Percentiles rank a stretch among this genome's conserved stretches.
These are phyloP conservation scores for Darevskia nairensis DNA, from an alignment of 2,797 vertebrate species.

Conservation along the genomic window DNA sequence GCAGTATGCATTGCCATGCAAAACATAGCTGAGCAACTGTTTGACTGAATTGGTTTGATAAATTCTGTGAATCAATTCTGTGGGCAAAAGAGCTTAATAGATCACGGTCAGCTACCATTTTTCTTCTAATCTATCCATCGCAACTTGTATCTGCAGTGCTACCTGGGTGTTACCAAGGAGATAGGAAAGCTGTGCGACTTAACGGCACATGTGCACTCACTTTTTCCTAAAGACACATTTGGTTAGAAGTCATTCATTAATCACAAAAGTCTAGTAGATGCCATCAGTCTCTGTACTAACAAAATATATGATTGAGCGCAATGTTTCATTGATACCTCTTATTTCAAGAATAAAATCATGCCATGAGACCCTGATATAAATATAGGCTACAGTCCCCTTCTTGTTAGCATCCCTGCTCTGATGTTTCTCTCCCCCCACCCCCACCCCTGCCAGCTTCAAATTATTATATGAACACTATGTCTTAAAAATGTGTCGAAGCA, in stretches of 20 bases:
- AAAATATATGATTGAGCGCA: conserved; percentile 35
- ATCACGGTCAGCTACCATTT: not conserved
- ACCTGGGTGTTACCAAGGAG: conserved; percentile 17
- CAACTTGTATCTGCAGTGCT: not conserved
- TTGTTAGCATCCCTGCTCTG: conserved; percentile 34
- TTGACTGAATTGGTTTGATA: not conserved
- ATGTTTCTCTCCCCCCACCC: conserved; percentile 11
- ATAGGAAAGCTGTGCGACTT: not conserved
- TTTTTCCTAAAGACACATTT: not conserved
- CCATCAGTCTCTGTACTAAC: not conserved
- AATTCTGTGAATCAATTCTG: not conserved
- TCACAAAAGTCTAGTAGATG: not conserved
- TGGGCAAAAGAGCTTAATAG: not conserved
- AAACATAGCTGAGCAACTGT: not conserved
- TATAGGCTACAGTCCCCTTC: conserved; percentile 37
- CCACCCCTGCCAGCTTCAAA: not conserved
- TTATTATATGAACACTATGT: conserved; percentile 42
- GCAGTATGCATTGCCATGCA: not conserved
- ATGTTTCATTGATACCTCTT: conserved; percentile 41
- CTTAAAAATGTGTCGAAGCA: conserved; percentile 27
- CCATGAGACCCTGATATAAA: conserved; percentile 51
- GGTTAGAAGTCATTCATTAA: conserved; percentile 10
- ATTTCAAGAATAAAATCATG: conserved; percentile 49
- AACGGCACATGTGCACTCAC: not conserved
- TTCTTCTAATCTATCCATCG: not conserved